Conservation (phyloP, 1,140 invertebrate genomes). For the Dreissena polymorpha region DNA sequence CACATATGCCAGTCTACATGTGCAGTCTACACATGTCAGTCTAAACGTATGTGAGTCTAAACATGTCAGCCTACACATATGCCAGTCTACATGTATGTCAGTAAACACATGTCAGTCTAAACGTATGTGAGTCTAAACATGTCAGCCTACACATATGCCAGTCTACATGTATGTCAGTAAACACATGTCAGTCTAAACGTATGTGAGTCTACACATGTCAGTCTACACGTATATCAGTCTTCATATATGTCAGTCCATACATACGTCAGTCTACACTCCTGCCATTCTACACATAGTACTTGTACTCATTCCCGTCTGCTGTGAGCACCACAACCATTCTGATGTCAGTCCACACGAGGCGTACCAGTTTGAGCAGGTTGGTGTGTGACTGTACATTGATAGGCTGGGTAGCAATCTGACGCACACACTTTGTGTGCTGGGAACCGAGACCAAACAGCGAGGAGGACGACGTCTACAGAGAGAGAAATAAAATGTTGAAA, state of each 20-base stretch:
- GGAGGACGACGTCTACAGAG: constrained; percentile 77
- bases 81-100: no score
- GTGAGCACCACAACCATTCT: constrained; percentile 72
- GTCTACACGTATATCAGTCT: no score
- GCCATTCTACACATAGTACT: constrained; percentile 66
- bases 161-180: background rate
- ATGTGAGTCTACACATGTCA: constrained; percentile 76
- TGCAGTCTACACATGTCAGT: no score
- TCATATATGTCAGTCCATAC: background rate
- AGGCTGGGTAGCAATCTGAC: constrained; percentile 70
- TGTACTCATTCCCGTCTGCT: constrained; percentile 75
- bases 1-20: no score
- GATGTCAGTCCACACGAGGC: constrained; percentile 76
- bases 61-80: no score
- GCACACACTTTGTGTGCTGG: constrained; percentile 77
- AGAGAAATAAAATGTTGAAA: constrained; percentile 7
- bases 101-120: no score
- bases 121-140: no score
- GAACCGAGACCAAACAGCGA: constrained; percentile 78
- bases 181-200: constrained; percentile 51
- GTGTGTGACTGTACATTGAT: constrained; percentile 66
- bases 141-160: no score
- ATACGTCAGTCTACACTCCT: background rate
- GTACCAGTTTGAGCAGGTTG: constrained; percentile 75
- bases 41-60: no score